Conservation (phyloP, 2,888 invertebrate species). For the Drosophila vallismaia region DNA sequence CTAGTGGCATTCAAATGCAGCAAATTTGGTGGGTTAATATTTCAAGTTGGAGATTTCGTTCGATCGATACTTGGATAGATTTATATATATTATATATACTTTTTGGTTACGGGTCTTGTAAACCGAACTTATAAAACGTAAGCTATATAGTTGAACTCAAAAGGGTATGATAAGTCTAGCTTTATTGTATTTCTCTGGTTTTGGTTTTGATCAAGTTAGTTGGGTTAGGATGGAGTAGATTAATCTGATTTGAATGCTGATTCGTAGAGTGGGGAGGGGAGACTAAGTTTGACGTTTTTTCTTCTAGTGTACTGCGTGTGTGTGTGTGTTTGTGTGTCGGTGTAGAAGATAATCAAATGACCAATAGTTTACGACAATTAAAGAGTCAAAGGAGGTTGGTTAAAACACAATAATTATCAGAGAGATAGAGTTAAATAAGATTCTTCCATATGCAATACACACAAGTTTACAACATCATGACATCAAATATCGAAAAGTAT, state of each 20-base stretch:
- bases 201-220: neutral
- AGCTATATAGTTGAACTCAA: constrained; percentile 18
- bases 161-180: constrained; percentile 10
- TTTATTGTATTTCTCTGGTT: neutral
- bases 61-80: constrained; percentile 42
- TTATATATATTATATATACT: constrained; percentile 6
- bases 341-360: constrained; percentile 56
- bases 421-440: constrained; percentile 48
- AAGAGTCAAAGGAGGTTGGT: constrained; percentile 55
- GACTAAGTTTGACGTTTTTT: constrained; percentile 44
- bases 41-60: constrained; percentile 50
- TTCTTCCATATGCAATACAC: constrained; percentile 71
- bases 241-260: constrained; percentile 24
- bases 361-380: constrained; percentile 72
- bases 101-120: constrained; percentile 24
- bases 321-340: constrained; percentile 35
- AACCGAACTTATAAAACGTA: constrained; percentile 26
- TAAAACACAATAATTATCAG: constrained; percentile 63
- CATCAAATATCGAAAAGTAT: constrained; percentile 65
- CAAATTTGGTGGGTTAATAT: constrained; percentile 71
- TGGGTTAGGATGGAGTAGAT: constrained; percentile 15
- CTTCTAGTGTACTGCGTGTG: constrained; percentile 35
- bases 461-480: constrained; percentile 70
- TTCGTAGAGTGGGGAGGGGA: neutral
- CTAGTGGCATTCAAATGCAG: constrained; percentile 69